Base-by-base conservation (phyloP, 2,888 invertebrate genomes). In the Aproaerema taeniolella region DNA sequence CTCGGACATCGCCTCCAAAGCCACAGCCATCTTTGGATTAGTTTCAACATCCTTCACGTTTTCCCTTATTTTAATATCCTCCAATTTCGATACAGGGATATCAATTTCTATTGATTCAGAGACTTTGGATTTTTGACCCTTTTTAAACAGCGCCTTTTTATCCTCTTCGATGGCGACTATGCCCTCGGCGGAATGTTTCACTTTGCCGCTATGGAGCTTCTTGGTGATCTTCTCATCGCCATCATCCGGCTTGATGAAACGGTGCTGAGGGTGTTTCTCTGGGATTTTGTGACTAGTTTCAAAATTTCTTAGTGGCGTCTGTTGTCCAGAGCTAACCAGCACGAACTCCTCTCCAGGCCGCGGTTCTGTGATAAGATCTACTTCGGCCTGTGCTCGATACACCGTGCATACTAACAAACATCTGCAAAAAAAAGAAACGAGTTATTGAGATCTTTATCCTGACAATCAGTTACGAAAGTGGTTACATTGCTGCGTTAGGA, bases 231-330 rank as follows among this genome's bases (percentile, higher is more conserved):
- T 89, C 66, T 71, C 88, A 71, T 58, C 83, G 58, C 12, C 73
- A 49, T 77, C 89, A 57, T 59, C 87, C 46, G 52, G 79, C 43
- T 75, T 76, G 8, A 72, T 53, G 29, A 71, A 49, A 35, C 75
- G 68, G 32, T 83, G 75, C 40, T 71, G 50, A 1, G 85, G 79
- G 46, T 85, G 76, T 54, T 83, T 81, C 10, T 85, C 88, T 0
- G 90, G 91, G 50, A 91, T 87, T 74, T 93, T 93, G 64, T 93
- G 93, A 1, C 93, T 87, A 1, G 92, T 91, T 73, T 93, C 92
- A 56, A 93, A 93, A 55, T 73, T 74, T 54, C 77, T 73, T 15
- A 87, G 40, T 1, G 85, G 78, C 14, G 83, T 85, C 51, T 86
- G 83, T 47, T 83, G 81, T 12, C 85, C 87, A 10, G 87, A 82